Evolutionary conservation across 2,888 invertebrate species (phyloP).

Genomic region (Eupithecia dodoneata): DNA sequence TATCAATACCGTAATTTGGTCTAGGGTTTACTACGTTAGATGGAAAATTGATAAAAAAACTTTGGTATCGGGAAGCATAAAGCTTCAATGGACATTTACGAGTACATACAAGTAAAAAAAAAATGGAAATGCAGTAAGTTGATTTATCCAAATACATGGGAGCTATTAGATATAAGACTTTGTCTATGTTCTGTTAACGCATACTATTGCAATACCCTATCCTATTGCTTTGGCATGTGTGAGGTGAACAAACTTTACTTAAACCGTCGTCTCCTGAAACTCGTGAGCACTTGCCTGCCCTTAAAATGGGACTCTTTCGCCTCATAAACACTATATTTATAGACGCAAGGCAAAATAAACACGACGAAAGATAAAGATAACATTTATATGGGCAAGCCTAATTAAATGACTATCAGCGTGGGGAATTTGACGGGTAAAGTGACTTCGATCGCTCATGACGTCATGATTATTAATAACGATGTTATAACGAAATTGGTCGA

Average conservation of each 20-base stretch:
- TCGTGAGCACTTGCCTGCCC: slow-evolving; percentile 66
- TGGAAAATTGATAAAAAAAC: background rate
- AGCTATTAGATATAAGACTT: background rate
- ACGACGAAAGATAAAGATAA: slow-evolving; percentile 25
- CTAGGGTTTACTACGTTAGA: background rate
- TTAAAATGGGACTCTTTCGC: slow-evolving; percentile 57
- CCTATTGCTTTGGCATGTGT: slow-evolving; percentile 48
- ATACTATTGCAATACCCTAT: slow-evolving; percentile 41
- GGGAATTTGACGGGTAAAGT: background rate
- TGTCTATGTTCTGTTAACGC: slow-evolving; percentile 24
- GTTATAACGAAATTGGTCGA: slow-evolving; percentile 15
- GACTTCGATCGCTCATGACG: slow-evolving; percentile 8
- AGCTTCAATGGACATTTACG: background rate
- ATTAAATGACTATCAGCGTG: slow-evolving; percentile 18
- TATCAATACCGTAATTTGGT: background rate
- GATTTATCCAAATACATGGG: background rate
- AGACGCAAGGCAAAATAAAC: slow-evolving; percentile 37
- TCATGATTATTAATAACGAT: slow-evolving; percentile 13
- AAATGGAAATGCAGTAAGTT: background rate
- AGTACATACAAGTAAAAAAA: background rate
- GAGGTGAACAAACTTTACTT: slow-evolving; percentile 72
- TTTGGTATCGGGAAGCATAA: background rate
- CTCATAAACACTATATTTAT: slow-evolving; percentile 45
- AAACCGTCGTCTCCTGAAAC: slow-evolving; percentile 68
- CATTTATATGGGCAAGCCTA: slow-evolving; percentile 34